Evolutionary conservation across 53 echinoderm and acorn worm species (phyloP).

Genomic region (Hippasteria phrygiana): DNA sequence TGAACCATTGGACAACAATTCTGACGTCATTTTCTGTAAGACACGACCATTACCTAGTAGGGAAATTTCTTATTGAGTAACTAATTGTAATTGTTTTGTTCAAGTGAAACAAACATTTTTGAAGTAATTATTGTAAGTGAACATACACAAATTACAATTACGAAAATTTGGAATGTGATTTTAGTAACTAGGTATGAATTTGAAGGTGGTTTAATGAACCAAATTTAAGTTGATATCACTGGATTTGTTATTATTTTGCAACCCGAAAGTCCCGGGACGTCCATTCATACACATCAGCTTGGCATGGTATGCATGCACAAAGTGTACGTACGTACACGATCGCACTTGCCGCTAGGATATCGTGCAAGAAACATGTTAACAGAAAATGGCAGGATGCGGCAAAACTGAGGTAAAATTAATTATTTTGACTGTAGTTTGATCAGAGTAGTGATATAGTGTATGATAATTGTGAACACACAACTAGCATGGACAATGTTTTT

Average conservation of each 20-base stretch:
- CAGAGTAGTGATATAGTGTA: background rate
- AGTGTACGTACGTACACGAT: background rate
- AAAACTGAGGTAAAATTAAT: slow-evolving; percentile 38
- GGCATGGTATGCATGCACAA: background rate
- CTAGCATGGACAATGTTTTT: too few species aligned
- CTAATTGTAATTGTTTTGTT: background rate
- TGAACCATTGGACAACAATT: slow-evolving; percentile 60
- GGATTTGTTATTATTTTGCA: background rate
- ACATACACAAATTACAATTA: background rate
- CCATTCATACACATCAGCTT: slow-evolving; percentile 3
- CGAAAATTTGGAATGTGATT: background rate
- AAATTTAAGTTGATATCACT: background rate
- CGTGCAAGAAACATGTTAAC: slow-evolving; percentile 22
- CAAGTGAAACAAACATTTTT: background rate
- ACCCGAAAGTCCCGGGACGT: background rate
- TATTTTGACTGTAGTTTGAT: background rate
- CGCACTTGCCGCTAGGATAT: slow-evolving; percentile 48
- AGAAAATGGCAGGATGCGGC: slow-evolving; percentile 47
- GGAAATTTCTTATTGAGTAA: background rate
- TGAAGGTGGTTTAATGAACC: background rate
- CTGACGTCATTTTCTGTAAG: slow-evolving; percentile 55
- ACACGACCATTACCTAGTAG: slow-evolving; percentile 44
- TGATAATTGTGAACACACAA: background rate
- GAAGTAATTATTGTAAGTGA: background rate
- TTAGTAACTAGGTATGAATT: background rate